Evolutionary conservation across 2,113 vertebrate genomes (phyloP), one percentile per base, ranked within the genome.

Genomic region (Phyllopteryx taeniolatus): DNA sequence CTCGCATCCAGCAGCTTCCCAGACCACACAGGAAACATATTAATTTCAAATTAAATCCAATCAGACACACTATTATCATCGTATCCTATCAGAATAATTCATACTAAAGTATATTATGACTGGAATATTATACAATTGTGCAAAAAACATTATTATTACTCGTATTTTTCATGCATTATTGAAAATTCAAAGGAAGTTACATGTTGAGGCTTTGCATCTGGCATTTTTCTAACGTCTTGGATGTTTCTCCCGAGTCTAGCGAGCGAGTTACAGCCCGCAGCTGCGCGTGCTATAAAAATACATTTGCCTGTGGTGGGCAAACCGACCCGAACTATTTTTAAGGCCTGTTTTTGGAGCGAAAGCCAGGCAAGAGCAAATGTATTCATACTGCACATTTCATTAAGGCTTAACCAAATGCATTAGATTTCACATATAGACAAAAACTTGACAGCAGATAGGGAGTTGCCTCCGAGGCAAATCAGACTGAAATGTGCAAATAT

Each of bases 191-290:
- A 19, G 57, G 27, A 43, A 70, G 14, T 43, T 46, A 51, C 71
- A 39, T 31, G 43, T 51, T 68, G 39, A 74, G n/a, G 62, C 65
- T n/a, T 42, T 68, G 59, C 67, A 20, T 47, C 67, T 64, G 57
- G 59, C 20, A 68, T 68, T 63, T 51, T 72, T 43, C 77, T 73
- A 71, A 83, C 76, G 79, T 84, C 68, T 78, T 47, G 64, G 71
- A 76, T 77, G 64, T 79, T 67, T 59, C 73, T 77, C 33, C 10
- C 68, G 70, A 79, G 77, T 61, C 63, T 70, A 59, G 56, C 46
- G 68, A 72, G 74, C 56, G 79, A 77, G 83, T 84, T 81, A 79
- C 77, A 84, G 71, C 74, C 75, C 72, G 67, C 43, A 74, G 72
- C 56, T 71, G 67, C 33, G 46, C 67, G 31, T 71, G 70, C 76